phyloP scores from a whole-genome alignment of 2,888 invertebrate genomes.

The Plemyria rubiginata region DNA sequence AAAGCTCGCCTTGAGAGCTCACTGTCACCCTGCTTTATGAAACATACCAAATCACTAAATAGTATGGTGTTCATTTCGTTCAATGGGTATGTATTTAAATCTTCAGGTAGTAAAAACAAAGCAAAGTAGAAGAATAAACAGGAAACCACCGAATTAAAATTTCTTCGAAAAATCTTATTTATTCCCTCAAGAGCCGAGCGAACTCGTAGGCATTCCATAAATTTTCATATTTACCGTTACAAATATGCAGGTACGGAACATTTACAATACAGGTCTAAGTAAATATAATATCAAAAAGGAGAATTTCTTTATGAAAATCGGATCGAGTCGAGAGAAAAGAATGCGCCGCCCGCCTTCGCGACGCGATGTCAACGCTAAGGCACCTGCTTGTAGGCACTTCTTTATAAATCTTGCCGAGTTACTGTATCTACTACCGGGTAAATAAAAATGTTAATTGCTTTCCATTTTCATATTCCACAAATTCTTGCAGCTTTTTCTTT shows the following conservation, averaged over 20 bases:
- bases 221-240: slow-evolving; percentile 85
- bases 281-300: slow-evolving; percentile 85
- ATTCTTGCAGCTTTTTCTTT: slow-evolving; percentile 6
- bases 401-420: slow-evolving; percentile 50
- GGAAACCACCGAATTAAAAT: slow-evolving; percentile 56
- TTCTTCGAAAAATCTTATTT: slow-evolving; percentile 72
- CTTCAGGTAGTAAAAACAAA: not conserved
- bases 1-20: too few species aligned
- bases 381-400: slow-evolving; percentile 47
- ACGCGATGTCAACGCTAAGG: slow-evolving; percentile 51
- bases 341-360: slow-evolving; percentile 65
- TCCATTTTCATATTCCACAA: slow-evolving; percentile 13
- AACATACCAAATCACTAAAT: too few species aligned
- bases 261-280: slow-evolving; percentile 74
- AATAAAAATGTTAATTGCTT: slow-evolving; percentile 21
- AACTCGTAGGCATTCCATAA: slow-evolving; percentile 79
- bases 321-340: slow-evolving; percentile 81
- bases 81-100: too few species aligned
- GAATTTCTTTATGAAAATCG: slow-evolving; percentile 85
- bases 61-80: too few species aligned
- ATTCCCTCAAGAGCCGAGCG: slow-evolving; percentile 71
- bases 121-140: slow-evolving; percentile 40
- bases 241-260: slow-evolving; percentile 85
- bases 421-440: slow-evolving; percentile 22
- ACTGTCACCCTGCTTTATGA: too few species aligned